Percentiles rank a stretch among this genome's conserved stretches.
Conservation (phyloP, 2,797 vertebrate genomes). For the Catamblyrhynchus diadema region DNA sequence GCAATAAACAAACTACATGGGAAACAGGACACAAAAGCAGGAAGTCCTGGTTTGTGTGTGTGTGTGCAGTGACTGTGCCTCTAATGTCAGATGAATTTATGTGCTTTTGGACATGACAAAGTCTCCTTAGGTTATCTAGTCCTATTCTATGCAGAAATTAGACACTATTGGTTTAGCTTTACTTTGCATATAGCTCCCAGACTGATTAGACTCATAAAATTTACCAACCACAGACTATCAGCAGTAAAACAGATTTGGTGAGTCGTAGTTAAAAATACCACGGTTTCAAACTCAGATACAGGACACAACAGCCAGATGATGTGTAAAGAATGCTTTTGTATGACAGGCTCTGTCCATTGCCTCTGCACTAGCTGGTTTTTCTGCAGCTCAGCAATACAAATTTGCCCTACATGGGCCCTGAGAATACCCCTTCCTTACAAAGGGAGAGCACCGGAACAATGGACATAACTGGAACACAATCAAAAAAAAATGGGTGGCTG, state of each 20-base stretch:
- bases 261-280: not conserved
- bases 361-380: not conserved
- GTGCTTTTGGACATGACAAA: not conserved
- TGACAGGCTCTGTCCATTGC: not conserved
- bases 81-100: not conserved
- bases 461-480: not conserved
- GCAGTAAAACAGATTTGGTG: not conserved
- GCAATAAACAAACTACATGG: not conserved
- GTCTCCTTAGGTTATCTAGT: not conserved
- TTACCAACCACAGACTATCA: not conserved
- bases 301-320: not conserved
- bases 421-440: not conserved
- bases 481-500: not conserved
- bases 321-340: not conserved
- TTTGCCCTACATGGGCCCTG: not conserved
- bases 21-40: constrained; percentile 6
- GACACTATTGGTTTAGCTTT: not conserved
- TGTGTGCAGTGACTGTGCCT: not conserved
- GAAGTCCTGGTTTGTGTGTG: not conserved
- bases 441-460: not conserved
- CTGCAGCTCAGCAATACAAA: not conserved
- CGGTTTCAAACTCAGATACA: not conserved
- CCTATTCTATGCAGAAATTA: not conserved
- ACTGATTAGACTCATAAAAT: not conserved
- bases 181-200: not conserved